Conservation (phyloP, 2,888 invertebrate species). For the Himalopsyche tibetana region DNA sequence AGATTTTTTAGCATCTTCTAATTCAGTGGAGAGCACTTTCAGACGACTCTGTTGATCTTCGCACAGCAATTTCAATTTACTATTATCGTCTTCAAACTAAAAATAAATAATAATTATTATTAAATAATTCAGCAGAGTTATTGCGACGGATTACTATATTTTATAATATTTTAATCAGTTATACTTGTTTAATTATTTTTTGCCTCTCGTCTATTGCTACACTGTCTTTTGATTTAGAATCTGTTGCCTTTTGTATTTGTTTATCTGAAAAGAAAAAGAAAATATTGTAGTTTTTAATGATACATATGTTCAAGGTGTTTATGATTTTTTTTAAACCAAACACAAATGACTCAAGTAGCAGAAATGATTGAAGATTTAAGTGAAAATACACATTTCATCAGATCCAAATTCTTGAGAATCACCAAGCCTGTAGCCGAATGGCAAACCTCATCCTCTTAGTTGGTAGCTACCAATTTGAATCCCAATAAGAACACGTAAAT, state of each 20-base stretch:
- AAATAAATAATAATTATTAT: slow-evolving; percentile 50
- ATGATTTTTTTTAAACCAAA: too few species aligned
- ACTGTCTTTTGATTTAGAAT: slow-evolving; percentile 44
- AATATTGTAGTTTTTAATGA: background rate
- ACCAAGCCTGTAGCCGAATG: too few species aligned
- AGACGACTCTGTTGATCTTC: slow-evolving; percentile 68
- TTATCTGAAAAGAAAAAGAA: slow-evolving; percentile 39
- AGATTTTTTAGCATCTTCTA: slow-evolving; percentile 69
- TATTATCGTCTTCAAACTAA: slow-evolving; percentile 70
- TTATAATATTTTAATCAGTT: too few species aligned
- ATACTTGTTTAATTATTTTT: slow-evolving; percentile 65
- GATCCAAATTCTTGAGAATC: too few species aligned
- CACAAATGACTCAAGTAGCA: too few species aligned
- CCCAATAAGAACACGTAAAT: too few species aligned
- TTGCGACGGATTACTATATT: too few species aligned
- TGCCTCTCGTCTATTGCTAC: slow-evolving; percentile 39
- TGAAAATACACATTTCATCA: too few species aligned
- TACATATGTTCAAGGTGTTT: background rate
- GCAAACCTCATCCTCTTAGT: too few species aligned
- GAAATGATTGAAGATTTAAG: too few species aligned
- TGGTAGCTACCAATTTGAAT: too few species aligned
- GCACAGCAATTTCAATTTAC: slow-evolving; percentile 69
- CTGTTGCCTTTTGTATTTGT: slow-evolving; percentile 45
- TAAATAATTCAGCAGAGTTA: background rate
- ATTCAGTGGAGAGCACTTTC: slow-evolving; percentile 68